Percentiles rank a stretch among this genome's conserved stretches.
Evolutionary conservation across 2,888 invertebrate species (phyloP).

Genomic region (Eudemis profundana): DNA sequence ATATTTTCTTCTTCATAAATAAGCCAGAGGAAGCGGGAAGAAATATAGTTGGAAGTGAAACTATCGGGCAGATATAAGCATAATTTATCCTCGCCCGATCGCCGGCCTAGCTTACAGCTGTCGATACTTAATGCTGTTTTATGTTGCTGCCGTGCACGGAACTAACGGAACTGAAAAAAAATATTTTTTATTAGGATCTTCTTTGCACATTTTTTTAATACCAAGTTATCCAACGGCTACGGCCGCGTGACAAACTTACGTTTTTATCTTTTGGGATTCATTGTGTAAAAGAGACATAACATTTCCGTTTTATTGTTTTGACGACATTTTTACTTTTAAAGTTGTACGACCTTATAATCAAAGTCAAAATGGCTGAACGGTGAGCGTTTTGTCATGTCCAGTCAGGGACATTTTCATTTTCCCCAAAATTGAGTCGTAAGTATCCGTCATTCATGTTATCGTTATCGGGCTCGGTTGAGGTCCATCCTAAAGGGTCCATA

Average conservation of each 20-base stretch:
- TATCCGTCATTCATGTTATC: conserved; percentile 10
- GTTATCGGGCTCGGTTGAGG: not conserved
- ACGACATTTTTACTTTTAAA: too few relatives aligned
- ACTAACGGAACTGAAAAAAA: not conserved
- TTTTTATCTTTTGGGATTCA: too few relatives aligned
- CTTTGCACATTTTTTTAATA: not conserved
- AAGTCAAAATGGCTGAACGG: too few relatives aligned
- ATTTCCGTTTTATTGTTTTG: too few relatives aligned
- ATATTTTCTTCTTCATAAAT: conserved; percentile 25
- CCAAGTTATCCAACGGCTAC: too few relatives aligned
- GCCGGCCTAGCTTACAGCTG: conserved; percentile 36
- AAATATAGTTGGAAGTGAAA: conserved; percentile 35
- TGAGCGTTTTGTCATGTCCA: too few relatives aligned
- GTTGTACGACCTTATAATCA: too few relatives aligned
- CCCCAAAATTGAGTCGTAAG: conserved; percentile 9
- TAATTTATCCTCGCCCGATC: conserved; percentile 37
- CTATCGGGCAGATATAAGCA: conserved; percentile 38
- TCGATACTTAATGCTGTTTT: conserved; percentile 38
- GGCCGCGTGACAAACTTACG: too few relatives aligned
- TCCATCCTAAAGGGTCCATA: conserved; percentile 8
- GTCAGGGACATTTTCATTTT: not conserved
- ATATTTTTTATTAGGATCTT: too few relatives aligned
- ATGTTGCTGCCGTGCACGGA: conserved; percentile 18
- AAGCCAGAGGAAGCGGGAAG: conserved; percentile 29
- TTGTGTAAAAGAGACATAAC: too few relatives aligned